phyloP scores from a whole-genome alignment of 30 jellyfish, hydroid and myxozoan species.

The Aurelia aurita region DNA sequence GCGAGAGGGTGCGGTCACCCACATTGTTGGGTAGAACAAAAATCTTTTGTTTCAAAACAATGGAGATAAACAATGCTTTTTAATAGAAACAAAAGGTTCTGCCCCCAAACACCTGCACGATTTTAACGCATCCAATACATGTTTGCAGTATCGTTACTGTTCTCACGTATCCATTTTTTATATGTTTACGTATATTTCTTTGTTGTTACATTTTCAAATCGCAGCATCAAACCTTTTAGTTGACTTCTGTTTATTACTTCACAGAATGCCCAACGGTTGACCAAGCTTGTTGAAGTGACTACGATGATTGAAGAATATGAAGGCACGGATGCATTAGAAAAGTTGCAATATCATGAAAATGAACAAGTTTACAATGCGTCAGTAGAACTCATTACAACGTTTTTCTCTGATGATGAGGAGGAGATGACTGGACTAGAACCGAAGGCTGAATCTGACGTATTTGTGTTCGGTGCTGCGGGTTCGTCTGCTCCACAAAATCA shows the following conservation, averaged over 20 bases:
- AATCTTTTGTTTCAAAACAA: too few relatives aligned
- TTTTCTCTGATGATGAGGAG: slow-evolving; percentile 75
- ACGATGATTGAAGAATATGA: slow-evolving; percentile 80
- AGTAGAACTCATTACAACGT: slow-evolving; percentile 66
- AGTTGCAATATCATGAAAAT: slow-evolving; percentile 81
- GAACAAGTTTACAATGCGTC: slow-evolving; percentile 91
- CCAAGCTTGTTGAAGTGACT: slow-evolving; percentile 69
- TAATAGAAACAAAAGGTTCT: too few relatives aligned
- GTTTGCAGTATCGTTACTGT: too few relatives aligned
- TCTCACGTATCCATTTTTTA: too few relatives aligned
- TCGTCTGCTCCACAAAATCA: slow-evolving; percentile 37
- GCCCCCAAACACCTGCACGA: too few relatives aligned
- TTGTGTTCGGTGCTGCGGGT: slow-evolving; percentile 52
- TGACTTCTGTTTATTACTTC: background rate
- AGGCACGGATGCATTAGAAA: slow-evolving; percentile 88
- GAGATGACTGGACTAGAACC: slow-evolving; percentile 85
- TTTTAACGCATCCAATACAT: too few relatives aligned
- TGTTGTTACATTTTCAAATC: too few relatives aligned
- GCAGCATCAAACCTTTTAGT: too few relatives aligned
- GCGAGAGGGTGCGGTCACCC: too few relatives aligned
- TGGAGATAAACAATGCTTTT: too few relatives aligned
- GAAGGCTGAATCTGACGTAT: slow-evolving; percentile 54
- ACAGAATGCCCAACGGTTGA: slow-evolving; percentile 87
- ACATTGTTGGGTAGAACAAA: too few relatives aligned
- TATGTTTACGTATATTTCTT: too few relatives aligned